Evolutionary conservation across 2,113 vertebrate species (phyloP).

Genomic region (Petroica traversi): DNA sequence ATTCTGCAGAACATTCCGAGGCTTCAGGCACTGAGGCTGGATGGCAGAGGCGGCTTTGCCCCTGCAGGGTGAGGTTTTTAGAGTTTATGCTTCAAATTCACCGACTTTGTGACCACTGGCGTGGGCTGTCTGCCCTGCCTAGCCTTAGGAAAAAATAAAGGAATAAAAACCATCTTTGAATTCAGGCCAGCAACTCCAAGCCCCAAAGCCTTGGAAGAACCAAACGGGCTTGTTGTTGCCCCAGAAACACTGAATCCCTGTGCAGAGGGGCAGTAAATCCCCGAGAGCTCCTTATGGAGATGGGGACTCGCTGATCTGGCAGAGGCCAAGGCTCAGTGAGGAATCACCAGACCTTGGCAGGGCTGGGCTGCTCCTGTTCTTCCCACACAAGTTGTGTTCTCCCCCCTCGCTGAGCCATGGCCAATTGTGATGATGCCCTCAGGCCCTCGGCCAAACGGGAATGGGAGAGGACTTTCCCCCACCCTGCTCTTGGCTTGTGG

Average conservation of each 20-base stretch:
- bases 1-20: fast-evolving
- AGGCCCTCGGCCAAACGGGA: not conserved
- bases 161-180: not conserved
- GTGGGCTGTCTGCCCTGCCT: not conserved
- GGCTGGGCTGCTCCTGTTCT: not conserved
- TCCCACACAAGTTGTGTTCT: not conserved
- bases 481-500: not conserved
- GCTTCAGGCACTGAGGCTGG: not conserved
- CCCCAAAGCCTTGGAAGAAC: not conserved
- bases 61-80: not conserved
- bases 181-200: not conserved
- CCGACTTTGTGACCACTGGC: not conserved
- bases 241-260: fast-evolving
- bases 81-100: not conserved
- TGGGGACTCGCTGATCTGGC: not conserved
- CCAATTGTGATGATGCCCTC: not conserved
- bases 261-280: not conserved
- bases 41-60: not conserved
- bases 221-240: not conserved
- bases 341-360: not conserved
- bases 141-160: not conserved
- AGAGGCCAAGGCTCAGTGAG: not conserved
- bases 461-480: not conserved
- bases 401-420: not conserved
- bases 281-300: not conserved